Conservation (phyloP, 2,797 vertebrate genomes). For the Enteromius trimaculatus region DNA sequence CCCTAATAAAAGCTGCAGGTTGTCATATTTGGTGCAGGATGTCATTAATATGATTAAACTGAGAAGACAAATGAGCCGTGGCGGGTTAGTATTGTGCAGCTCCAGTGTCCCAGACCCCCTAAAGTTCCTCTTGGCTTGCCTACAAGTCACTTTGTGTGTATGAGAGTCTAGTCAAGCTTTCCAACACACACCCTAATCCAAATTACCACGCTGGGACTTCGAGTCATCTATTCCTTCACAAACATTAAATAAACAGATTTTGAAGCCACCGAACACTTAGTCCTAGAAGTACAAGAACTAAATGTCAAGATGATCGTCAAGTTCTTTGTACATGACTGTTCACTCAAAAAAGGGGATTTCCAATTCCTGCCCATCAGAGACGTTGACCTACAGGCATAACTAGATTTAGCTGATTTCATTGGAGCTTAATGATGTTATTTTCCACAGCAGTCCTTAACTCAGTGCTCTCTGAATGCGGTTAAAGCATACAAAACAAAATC, state of each 20-base stretch:
- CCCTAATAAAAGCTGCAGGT: slow-evolving; percentile 20
- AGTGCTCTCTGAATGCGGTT: background rate
- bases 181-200: slow-evolving; percentile 56
- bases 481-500: slow-evolving; percentile 9
- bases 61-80: slow-evolving; percentile 25
- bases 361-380: slow-evolving; percentile 14
- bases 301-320: slow-evolving; percentile 43
- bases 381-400: slow-evolving; percentile 11
- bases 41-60: slow-evolving; percentile 40
- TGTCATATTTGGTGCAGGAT: slow-evolving; percentile 34
- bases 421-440: background rate
- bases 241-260: slow-evolving; percentile 52
- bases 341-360: slow-evolving; percentile 33
- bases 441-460: background rate
- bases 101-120: slow-evolving; percentile 39
- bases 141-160: slow-evolving; percentile 16
- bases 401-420: slow-evolving; percentile 9
- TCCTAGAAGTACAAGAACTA: slow-evolving; percentile 2
- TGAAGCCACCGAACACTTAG: slow-evolving; percentile 38
- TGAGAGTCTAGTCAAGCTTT: slow-evolving; percentile 17
- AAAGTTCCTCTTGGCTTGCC: slow-evolving; percentile 33
- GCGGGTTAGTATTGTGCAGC: slow-evolving; percentile 15
- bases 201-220: slow-evolving; percentile 48
- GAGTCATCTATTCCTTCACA: slow-evolving; percentile 50
- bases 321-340: slow-evolving; percentile 7